These are phyloP conservation scores for Pinctada fucata DNA, from an alignment of 2,888 invertebrate genomes.

Conservation along the genomic window DNA sequence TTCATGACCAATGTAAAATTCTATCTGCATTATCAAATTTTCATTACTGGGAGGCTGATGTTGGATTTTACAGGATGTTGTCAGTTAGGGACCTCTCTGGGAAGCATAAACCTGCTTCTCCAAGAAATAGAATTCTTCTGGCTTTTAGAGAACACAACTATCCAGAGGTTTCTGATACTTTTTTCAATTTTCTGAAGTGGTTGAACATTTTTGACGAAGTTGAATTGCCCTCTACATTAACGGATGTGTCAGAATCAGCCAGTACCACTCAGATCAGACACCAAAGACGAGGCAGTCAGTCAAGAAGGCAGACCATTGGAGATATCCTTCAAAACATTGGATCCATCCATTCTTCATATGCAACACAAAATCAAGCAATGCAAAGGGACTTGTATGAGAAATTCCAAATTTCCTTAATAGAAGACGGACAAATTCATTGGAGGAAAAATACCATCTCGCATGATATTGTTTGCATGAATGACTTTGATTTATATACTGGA, in stretches of 20 bases:
- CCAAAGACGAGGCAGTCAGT: neutral
- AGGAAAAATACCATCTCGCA: neutral
- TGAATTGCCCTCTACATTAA: neutral
- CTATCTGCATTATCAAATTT: conserved; percentile 12
- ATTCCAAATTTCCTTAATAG: neutral
- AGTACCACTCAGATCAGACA: neutral
- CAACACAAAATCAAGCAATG: neutral
- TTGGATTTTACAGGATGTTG: conserved; percentile 20
- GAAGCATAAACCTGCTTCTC: conserved; percentile 20
- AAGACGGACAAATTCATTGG: neutral
- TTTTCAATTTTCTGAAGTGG: neutral
- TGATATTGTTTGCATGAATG: neutral
- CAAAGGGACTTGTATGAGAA: neutral
- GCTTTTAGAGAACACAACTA: conserved; percentile 3
- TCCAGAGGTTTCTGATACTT: neutral
- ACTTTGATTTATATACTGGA: neutral
- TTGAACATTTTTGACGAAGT: too few relatives aligned
- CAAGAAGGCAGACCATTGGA: neutral
- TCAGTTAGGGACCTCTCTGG: conserved; percentile 10
- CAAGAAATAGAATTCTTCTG: conserved; percentile 4
- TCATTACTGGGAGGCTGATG: conserved; percentile 21
- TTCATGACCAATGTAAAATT: conserved; percentile 12
- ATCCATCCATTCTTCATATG: neutral
- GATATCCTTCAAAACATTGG: neutral
- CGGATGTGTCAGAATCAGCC: neutral